phyloP scores from a whole-genome alignment of 1,140 invertebrate genomes.

The Zaprionus davidi region DNA sequence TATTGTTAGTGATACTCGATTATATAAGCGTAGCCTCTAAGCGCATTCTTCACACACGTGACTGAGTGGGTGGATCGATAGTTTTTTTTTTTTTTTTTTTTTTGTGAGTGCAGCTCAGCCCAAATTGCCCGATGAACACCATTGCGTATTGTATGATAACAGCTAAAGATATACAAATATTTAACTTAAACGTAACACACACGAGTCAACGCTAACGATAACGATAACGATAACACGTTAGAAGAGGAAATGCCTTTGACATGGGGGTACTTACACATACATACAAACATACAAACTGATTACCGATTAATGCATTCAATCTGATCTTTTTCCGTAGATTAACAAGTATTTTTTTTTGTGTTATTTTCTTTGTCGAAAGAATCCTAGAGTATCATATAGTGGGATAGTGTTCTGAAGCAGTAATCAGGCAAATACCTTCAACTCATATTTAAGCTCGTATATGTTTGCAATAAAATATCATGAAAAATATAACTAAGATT shows the following conservation, averaged over 20 bases:
- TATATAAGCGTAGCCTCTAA: conserved; percentile 70
- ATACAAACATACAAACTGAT: conserved; percentile 45
- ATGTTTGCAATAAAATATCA: conserved; percentile 81
- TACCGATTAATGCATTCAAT: conserved; percentile 32
- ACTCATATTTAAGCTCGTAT: conserved; percentile 77
- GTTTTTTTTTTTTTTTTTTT: conserved; percentile 56
- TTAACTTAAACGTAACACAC: conserved; percentile 17
- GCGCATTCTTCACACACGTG: conserved; percentile 48
- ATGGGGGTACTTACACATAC: conserved; percentile 2
- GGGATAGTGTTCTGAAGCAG: conserved; percentile 68
- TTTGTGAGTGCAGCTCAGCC: conserved; percentile 30
- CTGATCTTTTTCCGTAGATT: conserved; percentile 36
- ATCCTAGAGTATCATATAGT: conserved; percentile 73
- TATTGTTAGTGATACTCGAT: conserved; percentile 78
- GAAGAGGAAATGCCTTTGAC: conserved; percentile 52
- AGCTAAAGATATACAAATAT: conserved; percentile 16
- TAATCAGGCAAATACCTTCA: conserved; percentile 77
- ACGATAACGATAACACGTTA: conserved; percentile 4
- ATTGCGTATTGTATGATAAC: conserved; percentile 33
- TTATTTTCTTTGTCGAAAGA: conserved; percentile 46
- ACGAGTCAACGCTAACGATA: conserved; percentile 57
- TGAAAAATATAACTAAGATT: conserved; percentile 52
- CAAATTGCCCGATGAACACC: conserved; percentile 1
- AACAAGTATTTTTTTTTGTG: conserved; percentile 24
- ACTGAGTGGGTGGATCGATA: conserved; percentile 33